Conservation (phyloP, 1,140 invertebrate genomes). For the Paraescarpia echinospica region DNA sequence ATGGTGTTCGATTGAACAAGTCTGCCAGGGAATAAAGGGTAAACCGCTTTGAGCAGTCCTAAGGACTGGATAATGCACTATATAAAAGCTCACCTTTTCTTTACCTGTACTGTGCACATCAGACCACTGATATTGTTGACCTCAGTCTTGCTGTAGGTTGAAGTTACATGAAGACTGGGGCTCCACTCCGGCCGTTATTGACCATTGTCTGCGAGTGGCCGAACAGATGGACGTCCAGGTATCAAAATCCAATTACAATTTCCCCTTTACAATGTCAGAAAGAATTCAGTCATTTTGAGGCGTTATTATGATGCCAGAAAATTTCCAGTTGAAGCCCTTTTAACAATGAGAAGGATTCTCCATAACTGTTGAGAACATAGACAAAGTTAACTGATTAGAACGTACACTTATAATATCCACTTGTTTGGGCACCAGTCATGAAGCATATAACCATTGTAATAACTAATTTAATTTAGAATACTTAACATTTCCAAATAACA, state of each 20-base stretch:
- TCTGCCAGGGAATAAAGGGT: too few species aligned
- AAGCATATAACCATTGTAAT: neutral
- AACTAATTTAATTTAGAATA: neutral
- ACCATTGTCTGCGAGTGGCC: conserved; percentile 52
- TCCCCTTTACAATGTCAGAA: conserved; percentile 5
- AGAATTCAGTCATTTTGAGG: neutral
- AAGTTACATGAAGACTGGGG: conserved; percentile 59
- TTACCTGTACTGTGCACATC: too few species aligned
- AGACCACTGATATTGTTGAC: too few species aligned
- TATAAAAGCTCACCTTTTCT: too few species aligned
- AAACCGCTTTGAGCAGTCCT: too few species aligned
- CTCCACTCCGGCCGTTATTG: conserved; percentile 55
- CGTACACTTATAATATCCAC: neutral
- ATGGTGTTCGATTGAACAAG: too few species aligned
- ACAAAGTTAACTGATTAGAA: neutral
- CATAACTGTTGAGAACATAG: neutral
- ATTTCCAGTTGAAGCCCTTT: neutral
- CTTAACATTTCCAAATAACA: neutral
- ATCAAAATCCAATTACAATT: neutral
- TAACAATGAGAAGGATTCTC: too few species aligned
- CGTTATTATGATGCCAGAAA: neutral
- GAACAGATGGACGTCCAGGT: conserved; percentile 54
- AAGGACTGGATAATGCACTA: too few species aligned
- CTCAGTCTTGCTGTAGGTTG: conserved; percentile 35
- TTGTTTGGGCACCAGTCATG: neutral